Evolutionary conservation across 2,797 vertebrate species (phyloP).

Genomic region (Protonibea diacanthus): DNA sequence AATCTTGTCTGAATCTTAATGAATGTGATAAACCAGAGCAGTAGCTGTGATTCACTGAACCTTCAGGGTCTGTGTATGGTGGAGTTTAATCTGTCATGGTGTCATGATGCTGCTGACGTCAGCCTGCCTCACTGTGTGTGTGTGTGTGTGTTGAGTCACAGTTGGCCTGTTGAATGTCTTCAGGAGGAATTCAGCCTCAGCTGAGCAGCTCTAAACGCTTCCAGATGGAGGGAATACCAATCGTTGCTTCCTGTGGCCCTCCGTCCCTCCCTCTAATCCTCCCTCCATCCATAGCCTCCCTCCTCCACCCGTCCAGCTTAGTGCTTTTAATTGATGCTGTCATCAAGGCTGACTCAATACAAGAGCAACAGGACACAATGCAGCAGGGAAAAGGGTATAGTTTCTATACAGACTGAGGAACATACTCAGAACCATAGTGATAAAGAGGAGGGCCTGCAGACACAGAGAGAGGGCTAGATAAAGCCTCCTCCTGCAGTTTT

Average conservation of each 20-base stretch:
- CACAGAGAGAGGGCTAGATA: neutral
- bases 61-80: neutral
- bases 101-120: constrained; percentile 30
- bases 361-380: neutral
- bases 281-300: neutral
- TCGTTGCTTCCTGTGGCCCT: constrained; percentile 43
- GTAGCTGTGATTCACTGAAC: constrained; percentile 29
- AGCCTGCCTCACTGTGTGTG: neutral
- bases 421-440: neutral
- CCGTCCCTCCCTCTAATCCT: constrained; percentile 33
- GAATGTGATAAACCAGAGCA: neutral
- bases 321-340: constrained; percentile 30
- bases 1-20: neutral
- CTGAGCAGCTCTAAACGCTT: constrained; percentile 71
- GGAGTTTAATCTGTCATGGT: constrained; percentile 12
- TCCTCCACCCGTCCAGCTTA: constrained; percentile 34
- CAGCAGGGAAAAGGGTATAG: neutral
- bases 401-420: neutral
- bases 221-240: constrained; percentile 77
- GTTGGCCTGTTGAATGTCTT: constrained; percentile 31
- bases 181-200: constrained; percentile 66
- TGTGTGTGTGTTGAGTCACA: constrained; percentile 39
- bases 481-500: neutral
- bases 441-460: neutral
- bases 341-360: constrained; percentile 43